Conservation (phyloP, 2,888 invertebrate genomes). For the Mesochorus sp. region DNA sequence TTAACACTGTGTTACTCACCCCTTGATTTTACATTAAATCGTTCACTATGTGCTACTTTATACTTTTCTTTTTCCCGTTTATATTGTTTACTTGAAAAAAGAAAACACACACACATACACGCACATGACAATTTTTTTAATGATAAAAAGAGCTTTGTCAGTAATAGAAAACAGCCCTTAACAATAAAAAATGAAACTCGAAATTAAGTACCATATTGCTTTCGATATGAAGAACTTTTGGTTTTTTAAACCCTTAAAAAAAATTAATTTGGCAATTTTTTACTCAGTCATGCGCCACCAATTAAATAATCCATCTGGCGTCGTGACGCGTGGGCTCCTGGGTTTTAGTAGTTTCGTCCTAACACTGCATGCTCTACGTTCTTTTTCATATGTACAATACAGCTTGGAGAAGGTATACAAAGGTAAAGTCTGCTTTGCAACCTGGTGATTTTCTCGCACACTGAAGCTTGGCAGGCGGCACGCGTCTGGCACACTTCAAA, state of each 20-base stretch:
- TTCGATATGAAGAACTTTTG: neutral
- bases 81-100: neutral
- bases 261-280: conserved; percentile 61
- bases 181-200: neutral
- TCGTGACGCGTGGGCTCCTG: conserved; percentile 44
- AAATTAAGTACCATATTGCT: neutral
- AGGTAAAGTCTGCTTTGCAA: neutral
- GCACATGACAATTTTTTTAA: neutral
- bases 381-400: conserved; percentile 28
- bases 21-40: neutral
- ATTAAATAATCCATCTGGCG: conserved; percentile 65
- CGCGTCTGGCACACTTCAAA: conserved; percentile 24
- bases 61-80: neutral
- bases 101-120: neutral
- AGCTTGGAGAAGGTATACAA: neutral
- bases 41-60: neutral
- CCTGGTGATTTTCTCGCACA: neutral
- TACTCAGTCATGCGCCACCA: conserved; percentile 61
- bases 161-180: neutral
- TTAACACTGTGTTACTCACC: neutral
- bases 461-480: conserved; percentile 13
- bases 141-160: neutral
- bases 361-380: conserved; percentile 24
- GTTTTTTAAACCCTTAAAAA: conserved; percentile 44
- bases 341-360: conserved; percentile 32